Conservation (phyloP, 2,888 invertebrate species). For the Tridacna gigas region DNA sequence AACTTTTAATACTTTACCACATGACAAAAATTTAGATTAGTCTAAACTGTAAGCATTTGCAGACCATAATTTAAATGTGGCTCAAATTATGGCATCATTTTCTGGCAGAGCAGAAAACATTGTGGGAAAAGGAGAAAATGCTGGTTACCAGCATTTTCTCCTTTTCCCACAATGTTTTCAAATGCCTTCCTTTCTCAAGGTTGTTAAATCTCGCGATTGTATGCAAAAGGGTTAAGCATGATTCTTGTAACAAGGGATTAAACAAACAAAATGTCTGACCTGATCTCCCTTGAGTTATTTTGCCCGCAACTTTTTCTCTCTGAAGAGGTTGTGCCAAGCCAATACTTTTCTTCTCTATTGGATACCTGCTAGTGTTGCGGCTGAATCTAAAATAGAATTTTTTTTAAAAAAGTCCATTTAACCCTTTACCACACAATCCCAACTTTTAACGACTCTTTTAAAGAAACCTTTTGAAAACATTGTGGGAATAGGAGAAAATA, state of each 20-base stretch:
- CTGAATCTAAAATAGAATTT: slow-evolving; percentile 5
- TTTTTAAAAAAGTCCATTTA: not conserved
- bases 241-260: no score
- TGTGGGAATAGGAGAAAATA: no score
- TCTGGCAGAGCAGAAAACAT: not conserved
- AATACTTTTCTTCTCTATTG: slow-evolving; percentile 64
- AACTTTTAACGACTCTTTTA: no score
- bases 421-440: not conserved
- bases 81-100: not conserved
- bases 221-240: no score
- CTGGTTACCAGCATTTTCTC: not conserved
- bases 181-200: no score
- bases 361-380: not conserved
- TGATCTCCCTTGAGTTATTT: not conserved
- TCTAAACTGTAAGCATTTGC: not conserved
- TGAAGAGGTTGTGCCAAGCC: slow-evolving; percentile 71
- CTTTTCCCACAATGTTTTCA: not conserved
- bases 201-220: no score
- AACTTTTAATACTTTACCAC: no score
- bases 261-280: not conserved
- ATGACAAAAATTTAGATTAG: no score
- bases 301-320: slow-evolving; percentile 27
- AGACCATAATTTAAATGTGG: not conserved
- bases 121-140: not conserved
- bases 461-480: no score